phyloP scores from a whole-genome alignment of 1,140 invertebrate species.

The Cepaea nemoralis region DNA sequence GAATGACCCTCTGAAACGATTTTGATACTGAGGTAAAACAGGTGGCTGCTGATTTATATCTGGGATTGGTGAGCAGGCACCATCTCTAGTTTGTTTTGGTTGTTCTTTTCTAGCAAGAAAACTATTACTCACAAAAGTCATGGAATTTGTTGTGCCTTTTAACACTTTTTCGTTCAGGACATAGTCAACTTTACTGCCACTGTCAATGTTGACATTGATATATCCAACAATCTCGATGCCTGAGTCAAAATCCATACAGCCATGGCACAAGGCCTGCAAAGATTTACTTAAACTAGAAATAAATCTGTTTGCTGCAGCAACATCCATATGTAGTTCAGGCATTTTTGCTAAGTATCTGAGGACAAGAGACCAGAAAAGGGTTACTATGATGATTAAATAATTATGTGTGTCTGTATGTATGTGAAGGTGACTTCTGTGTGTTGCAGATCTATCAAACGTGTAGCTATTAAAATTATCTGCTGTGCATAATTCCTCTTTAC shows the following conservation, averaged over 20 bases:
- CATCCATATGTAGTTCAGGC: constrained; percentile 40
- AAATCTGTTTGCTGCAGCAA: constrained; percentile 37
- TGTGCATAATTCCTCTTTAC: no score
- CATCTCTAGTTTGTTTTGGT: constrained; percentile 4
- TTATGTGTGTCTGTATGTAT: no score
- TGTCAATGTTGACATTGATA: constrained; percentile 42
- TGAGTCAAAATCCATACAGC: constrained; percentile 45
- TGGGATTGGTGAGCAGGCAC: constrained; percentile 3
- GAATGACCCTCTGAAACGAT: neutral
- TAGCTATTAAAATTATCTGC: no score
- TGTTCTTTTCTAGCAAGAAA: constrained; percentile 43
- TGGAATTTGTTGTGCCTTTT: constrained; percentile 43
- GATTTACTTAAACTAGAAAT: constrained; percentile 43
- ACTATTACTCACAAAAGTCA: constrained; percentile 47
- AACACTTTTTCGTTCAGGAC: constrained; percentile 46
- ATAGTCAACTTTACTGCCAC: constrained; percentile 41
- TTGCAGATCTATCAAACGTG: no score
- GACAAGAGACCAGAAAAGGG: neutral
- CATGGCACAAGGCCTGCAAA: constrained; percentile 45
- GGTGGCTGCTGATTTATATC: neutral
- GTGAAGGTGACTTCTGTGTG: no score
- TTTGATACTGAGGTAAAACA: neutral
- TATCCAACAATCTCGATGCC: constrained; percentile 45
- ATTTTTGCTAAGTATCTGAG: constrained; percentile 7
- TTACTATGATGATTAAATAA: neutral